Conservation (phyloP, 2,797 vertebrate genomes). For the Onychomys leucogaster region DNA sequence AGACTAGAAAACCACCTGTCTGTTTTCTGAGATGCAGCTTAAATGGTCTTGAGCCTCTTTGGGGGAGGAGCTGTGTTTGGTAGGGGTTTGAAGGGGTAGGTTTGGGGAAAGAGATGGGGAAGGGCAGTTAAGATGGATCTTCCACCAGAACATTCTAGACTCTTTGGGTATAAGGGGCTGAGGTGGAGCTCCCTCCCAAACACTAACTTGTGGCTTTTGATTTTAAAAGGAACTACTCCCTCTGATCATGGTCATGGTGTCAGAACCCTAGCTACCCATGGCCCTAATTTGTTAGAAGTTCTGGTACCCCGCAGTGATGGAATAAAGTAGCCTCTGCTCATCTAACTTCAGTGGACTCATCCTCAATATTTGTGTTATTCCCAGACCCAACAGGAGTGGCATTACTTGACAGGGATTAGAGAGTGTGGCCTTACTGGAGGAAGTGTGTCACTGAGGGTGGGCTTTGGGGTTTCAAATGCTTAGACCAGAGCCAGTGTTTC, state of each 20-base stretch:
- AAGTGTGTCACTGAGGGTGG: not conserved
- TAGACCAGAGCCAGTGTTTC: not conserved
- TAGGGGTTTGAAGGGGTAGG: no score
- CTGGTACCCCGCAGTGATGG: not conserved
- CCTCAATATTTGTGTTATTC: not conserved
- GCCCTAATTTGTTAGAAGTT: not conserved
- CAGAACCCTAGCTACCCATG: not conserved
- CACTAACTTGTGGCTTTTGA: not conserved
- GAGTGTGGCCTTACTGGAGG: not conserved
- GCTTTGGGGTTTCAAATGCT: not conserved
- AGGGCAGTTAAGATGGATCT: no score
- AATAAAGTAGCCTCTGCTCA: not conserved
- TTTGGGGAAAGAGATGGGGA: no score
- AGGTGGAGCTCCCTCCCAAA: no score
- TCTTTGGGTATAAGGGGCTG: no score
- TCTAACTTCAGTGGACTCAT: not conserved
- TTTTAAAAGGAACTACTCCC: not conserved
- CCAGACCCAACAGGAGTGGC: not conserved
- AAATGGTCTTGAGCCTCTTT: no score
- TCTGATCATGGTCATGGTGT: not conserved
- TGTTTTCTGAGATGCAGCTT: no score
- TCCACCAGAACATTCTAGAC: no score
- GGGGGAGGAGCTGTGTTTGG: no score
- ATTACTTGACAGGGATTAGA: not conserved
- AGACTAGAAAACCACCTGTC: no score